Evolutionary conservation across 2,113 vertebrate species (phyloP).

Genomic region (Tragelaphus buxtoni): DNA sequence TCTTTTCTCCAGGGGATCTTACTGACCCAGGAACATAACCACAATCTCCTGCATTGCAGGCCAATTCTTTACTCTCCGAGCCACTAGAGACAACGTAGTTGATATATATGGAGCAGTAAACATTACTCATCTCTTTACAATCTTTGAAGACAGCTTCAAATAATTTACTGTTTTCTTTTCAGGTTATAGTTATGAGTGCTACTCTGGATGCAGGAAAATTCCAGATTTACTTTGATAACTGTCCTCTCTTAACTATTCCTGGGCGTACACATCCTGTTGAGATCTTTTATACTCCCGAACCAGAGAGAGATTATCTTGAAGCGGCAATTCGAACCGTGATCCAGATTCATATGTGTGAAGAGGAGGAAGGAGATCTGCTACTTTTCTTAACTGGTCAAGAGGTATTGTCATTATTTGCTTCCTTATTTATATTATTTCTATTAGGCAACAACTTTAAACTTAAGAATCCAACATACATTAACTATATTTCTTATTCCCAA

Average conservation of each 20-base stretch:
- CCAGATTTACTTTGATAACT: slow-evolving; percentile 97
- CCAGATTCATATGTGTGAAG: slow-evolving; percentile 98
- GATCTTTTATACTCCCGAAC: slow-evolving; percentile 98
- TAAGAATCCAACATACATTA: neutral
- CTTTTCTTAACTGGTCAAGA: slow-evolving; percentile 98
- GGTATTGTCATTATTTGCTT: slow-evolving; percentile 78
- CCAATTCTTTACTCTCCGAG: neutral
- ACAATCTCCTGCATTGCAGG: neutral
- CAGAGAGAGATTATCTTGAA: slow-evolving; percentile 96
- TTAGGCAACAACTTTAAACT: neutral
- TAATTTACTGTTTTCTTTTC: slow-evolving; percentile 25
- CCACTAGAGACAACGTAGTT: neutral
- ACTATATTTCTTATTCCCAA: neutral
- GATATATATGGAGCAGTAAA: neutral
- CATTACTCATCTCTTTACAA: neutral
- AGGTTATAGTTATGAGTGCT: slow-evolving; percentile 98
- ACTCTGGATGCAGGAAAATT: slow-evolving; percentile 98
- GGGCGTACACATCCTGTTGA: slow-evolving; percentile 97
- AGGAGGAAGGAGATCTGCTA: slow-evolving; percentile 92
- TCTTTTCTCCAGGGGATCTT: neutral
- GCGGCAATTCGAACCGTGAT: slow-evolving; percentile 96
- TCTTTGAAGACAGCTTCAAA: neutral
- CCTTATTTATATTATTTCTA: neutral
- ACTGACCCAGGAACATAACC: neutral
- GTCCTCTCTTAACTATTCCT: slow-evolving; percentile 95